Percentiles rank a stretch among this genome's conserved stretches.
Evolutionary conservation across 2,113 vertebrate genomes (phyloP).

Genomic region (Syngnathus floridae): DNA sequence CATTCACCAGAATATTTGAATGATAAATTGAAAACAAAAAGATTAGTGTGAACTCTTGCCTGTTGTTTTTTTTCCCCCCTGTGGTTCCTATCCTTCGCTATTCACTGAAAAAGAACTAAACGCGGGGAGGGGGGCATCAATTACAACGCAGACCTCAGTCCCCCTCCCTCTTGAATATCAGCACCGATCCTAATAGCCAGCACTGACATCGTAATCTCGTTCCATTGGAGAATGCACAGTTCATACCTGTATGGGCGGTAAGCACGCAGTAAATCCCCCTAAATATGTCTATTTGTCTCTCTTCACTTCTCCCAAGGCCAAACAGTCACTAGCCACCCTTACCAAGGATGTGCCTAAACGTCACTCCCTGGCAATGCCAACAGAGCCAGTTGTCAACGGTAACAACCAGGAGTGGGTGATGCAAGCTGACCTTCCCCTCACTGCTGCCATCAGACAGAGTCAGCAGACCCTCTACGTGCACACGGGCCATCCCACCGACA

Average conservation of each 20-base stretch:
- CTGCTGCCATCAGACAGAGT: conserved; percentile 95
- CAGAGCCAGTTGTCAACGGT: conserved; percentile 91
- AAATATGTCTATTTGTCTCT: neutral
- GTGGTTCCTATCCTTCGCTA: neutral
- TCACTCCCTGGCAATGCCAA: conserved; percentile 92
- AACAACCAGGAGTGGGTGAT: conserved; percentile 99
- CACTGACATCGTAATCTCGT: too few species aligned
- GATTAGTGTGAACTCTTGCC: neutral
- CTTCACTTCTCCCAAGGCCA: conserved; percentile 74
- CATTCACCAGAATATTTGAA: neutral
- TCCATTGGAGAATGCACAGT: neutral
- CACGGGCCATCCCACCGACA: conserved; percentile 80
- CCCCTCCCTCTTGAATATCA: too few species aligned
- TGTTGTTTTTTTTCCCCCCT: neutral
- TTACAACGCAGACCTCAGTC: too few species aligned
- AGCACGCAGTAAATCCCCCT: neutral
- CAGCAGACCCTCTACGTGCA: conserved; percentile 95
- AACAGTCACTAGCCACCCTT: conserved; percentile 93
- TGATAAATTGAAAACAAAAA: neutral
- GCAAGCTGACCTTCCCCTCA: conserved; percentile 93
- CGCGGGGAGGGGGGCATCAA: too few species aligned
- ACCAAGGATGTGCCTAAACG: conserved; percentile 97
- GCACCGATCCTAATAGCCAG: too few species aligned
- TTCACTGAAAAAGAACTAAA: too few species aligned
- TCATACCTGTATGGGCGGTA: neutral